Base-by-base conservation (phyloP, 2,888 invertebrate species). In the Zootermopsis nevadensis region DNA sequence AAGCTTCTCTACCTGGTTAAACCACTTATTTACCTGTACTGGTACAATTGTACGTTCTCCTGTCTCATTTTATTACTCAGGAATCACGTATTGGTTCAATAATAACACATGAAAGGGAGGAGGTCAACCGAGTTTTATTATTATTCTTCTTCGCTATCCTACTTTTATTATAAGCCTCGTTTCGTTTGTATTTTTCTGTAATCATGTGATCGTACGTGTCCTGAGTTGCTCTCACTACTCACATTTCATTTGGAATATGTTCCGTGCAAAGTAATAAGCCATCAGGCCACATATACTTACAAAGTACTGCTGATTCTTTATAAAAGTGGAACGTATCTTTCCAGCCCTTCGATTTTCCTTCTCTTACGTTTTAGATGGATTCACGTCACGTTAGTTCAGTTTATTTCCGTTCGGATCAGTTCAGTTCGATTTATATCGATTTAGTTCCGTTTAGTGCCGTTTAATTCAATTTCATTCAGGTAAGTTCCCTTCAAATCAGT, bases 201-300 rank as follows among this genome's bases (percentile, higher is more conserved):
- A 69, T 69, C 69, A 69, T n/a, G 31, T 38, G 35, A 38, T 38
- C n/a, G 74, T 74, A 74, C 74, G 74, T 74, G 74, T 42, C 38
- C 74, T 4, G 33, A 22, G n/a, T 42, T 24, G n/a, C n/a, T n/a
- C 15, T 69, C 12, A 69, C 33, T 69, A 33, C 69, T 69, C 69
- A 19, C 69, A 31, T 69, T 69, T 69, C 69, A 69, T 69, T 69
- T 69, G 69, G 69, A 15, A 31, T 33, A 31, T 31, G 19, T 19
- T 69, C 38, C 74, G 24, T 74, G 74, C 74, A 74, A 74, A 74
- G 74, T 74, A 74, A 74, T 74, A 74, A 74, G 74, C 74, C 38
- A 74, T 74, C 74, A 42, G 22, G 74, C 35, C 74, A 74, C 74
- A 74, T 74, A 74, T 42, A 74, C 74, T 74, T 74, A 74, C 10